Conservation (phyloP, 2,113 vertebrate genomes). For the Isichthys henryi region DNA sequence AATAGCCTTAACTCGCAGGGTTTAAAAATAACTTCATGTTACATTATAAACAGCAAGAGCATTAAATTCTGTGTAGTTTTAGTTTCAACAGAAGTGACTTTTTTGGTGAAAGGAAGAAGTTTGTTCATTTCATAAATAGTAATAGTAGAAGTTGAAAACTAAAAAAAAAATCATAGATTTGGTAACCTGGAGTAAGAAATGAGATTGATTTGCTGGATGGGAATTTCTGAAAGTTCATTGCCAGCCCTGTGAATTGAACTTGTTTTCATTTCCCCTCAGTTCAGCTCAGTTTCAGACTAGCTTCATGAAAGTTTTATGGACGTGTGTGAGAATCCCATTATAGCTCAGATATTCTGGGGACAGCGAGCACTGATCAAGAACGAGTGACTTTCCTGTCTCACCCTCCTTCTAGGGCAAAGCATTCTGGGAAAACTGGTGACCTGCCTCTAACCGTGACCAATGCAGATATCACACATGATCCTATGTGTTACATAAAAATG, state of each 20-base stretch:
- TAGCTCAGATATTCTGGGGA: background rate
- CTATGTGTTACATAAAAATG: background rate
- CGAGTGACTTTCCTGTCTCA: background rate
- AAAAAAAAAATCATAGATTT: background rate
- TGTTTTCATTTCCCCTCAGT: constrained; percentile 18
- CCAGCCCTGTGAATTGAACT: background rate
- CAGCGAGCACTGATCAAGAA: background rate
- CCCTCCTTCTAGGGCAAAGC: background rate
- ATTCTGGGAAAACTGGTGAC: constrained; percentile 4
- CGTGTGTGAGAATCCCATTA: constrained; percentile 16
- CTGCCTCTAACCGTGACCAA: background rate
- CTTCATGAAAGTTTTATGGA: constrained; percentile 26
- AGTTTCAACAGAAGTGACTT: background rate
- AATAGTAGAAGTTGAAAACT: constrained; percentile 13
- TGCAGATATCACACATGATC: background rate
- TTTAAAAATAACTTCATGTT: background rate
- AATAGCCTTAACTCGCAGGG: background rate
- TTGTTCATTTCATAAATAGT: background rate
- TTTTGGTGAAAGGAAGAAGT: background rate
- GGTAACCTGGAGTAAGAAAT: background rate
- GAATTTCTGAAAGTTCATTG: constrained; percentile 5
- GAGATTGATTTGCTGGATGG: background rate
- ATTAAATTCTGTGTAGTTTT: background rate
- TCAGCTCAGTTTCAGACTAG: background rate
- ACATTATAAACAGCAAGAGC: background rate